Conservation (phyloP, 2,888 invertebrate genomes). For the Polyommatus iphigenia region DNA sequence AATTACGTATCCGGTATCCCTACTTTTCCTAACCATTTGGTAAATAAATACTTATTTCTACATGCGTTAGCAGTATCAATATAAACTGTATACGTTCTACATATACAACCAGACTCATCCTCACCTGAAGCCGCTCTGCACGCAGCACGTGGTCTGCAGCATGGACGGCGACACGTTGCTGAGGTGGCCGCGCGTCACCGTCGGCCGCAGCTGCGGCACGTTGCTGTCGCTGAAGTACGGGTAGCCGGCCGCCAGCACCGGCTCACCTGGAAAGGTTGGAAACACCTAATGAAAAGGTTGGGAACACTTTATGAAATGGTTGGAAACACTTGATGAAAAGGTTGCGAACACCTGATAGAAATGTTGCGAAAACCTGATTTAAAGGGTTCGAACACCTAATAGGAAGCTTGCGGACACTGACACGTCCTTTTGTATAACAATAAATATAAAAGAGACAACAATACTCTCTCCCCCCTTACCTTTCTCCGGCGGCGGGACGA, state of each 20-base stretch:
- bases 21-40: too few relatives aligned
- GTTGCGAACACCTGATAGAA: background rate
- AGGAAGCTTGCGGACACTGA: too few relatives aligned
- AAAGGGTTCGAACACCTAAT: background rate
- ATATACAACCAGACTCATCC: background rate
- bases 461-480: too few relatives aligned
- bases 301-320: background rate
- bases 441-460: too few relatives aligned
- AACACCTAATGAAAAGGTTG: background rate
- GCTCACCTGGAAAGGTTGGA: slow-evolving; percentile 66
- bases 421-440: too few relatives aligned
- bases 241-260: slow-evolving; percentile 80
- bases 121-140: slow-evolving; percentile 80
- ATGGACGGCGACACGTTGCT: slow-evolving; percentile 76
- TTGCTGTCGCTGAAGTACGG: slow-evolving; percentile 78
- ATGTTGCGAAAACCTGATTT: background rate
- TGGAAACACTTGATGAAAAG: background rate
- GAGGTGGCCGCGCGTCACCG: slow-evolving; percentile 78
- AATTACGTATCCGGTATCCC: too few relatives aligned
- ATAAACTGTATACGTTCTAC: too few relatives aligned
- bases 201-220: slow-evolving; percentile 65
- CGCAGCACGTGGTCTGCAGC: slow-evolving; percentile 82
- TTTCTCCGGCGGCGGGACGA: too few relatives aligned
- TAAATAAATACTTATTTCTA: too few relatives aligned
- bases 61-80: too few relatives aligned